A percentile compares a stretch with the other conserved stretches of the same genome.
These are phyloP conservation scores for Aldabrachelys gigantea DNA, from an alignment of 2,113 vertebrate genomes.

Conservation along the genomic window DNA sequence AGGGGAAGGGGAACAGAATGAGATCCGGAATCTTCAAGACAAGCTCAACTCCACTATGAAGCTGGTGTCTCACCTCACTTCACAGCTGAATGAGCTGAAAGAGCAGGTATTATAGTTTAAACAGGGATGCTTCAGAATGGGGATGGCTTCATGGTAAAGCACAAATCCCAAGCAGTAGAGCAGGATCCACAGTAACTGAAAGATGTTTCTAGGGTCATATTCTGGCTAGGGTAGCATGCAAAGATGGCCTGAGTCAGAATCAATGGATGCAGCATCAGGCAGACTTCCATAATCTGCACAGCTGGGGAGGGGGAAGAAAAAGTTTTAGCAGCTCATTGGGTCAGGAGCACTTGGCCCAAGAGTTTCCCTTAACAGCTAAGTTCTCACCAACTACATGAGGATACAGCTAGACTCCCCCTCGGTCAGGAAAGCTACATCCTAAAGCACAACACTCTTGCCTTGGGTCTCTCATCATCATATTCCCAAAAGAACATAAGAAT, in stretches of 20 bases:
- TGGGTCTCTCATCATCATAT: neutral
- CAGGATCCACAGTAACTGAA: neutral
- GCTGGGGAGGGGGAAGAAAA: neutral
- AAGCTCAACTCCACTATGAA: constrained; percentile 92
- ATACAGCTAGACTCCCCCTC: neutral
- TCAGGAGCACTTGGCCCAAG: neutral
- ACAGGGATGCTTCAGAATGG: neutral
- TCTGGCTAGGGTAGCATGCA: neutral
- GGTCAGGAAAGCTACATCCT: neutral
- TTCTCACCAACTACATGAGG: neutral
- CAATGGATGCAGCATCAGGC: neutral
- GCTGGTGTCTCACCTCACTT: constrained; percentile 90
- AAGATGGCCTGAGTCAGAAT: neutral
- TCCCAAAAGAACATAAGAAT: neutral
- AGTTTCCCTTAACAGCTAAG: neutral
- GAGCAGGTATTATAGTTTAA: constrained; percentile 86
- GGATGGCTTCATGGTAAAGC: neutral
- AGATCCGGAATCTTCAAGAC: constrained; percentile 95
- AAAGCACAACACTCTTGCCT: neutral
- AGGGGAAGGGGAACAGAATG: constrained; percentile 95
- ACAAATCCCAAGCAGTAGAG: neutral
- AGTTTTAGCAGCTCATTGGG: neutral
- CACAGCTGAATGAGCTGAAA: constrained; percentile 93
- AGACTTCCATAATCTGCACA: neutral
- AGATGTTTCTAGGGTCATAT: neutral